Conservation (phyloP, 2,888 invertebrate species). For the Apantesis nais region DNA sequence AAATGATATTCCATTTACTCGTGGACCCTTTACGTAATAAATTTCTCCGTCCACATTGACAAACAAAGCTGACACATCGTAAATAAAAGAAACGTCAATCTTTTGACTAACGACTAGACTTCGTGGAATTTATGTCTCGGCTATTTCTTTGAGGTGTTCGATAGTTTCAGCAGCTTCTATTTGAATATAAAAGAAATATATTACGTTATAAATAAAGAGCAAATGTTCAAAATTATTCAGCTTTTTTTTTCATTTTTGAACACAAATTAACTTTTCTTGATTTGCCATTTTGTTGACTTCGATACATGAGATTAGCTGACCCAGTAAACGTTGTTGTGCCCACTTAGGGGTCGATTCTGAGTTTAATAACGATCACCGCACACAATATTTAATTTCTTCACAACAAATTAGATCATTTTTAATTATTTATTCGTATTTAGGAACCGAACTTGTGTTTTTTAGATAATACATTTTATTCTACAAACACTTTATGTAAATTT, state of each 20-base stretch:
- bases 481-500: neutral
- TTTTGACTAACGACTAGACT: conserved; percentile 11
- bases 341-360: too few species aligned
- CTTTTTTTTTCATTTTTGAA: neutral
- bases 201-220: neutral
- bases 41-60: conserved; percentile 15
- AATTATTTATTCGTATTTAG: neutral
- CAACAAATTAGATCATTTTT: neutral
- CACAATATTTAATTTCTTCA: too few species aligned
- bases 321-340: too few species aligned
- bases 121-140: conserved; percentile 12
- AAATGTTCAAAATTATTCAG: neutral
- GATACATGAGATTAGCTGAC: too few species aligned
- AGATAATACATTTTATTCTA: neutral
- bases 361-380: too few species aligned
- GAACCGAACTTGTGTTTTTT: neutral
- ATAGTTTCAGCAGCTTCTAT: neutral
- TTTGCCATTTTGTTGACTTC: neutral
- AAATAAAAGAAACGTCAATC: conserved; percentile 29
- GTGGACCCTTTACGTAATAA: conserved; percentile 24
- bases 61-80: conserved; percentile 17
- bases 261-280: neutral
- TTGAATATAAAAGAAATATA: conserved; percentile 5
- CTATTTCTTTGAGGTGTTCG: conserved; percentile 11
- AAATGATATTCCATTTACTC: conserved; percentile 31